A percentile compares a stretch with the other conserved stretches of the same genome.
These are phyloP conservation scores for Nannospalax galili DNA, from an alignment of 2,113 vertebrate species.

Conservation along the genomic window DNA sequence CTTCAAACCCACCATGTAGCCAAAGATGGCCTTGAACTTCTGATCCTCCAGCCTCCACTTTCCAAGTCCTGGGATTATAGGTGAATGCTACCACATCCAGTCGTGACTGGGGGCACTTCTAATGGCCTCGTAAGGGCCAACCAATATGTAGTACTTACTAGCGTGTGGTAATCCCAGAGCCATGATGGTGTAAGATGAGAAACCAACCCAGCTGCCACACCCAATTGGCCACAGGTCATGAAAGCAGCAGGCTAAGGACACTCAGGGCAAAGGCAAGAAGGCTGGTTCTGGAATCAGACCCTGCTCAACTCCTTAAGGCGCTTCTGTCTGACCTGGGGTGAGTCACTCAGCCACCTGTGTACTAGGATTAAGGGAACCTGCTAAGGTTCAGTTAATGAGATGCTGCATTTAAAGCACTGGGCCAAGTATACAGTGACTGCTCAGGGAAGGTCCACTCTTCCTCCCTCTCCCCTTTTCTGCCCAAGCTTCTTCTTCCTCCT, in stretches of 20 bases:
- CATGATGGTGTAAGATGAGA: neutral
- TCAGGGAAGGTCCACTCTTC: neutral
- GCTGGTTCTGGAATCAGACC: neutral
- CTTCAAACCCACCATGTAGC: neutral
- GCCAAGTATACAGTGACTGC: neutral
- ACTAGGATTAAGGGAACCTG: neutral
- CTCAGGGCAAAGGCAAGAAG: too few species aligned
- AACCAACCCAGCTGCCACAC: neutral
- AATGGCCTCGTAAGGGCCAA: neutral
- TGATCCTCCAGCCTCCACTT: neutral
- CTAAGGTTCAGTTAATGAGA: neutral
- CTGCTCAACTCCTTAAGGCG: neutral
- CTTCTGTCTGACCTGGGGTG: neutral
- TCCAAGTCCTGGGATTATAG: neutral
- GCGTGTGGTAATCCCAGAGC: neutral
- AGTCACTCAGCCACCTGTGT: neutral
- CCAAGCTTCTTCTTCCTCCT: neutral
- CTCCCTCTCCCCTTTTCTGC: too few species aligned
- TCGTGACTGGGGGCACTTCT: neutral
- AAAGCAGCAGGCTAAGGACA: neutral
- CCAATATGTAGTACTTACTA: neutral
- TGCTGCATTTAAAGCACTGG: neutral
- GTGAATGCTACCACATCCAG: neutral
- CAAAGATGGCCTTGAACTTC: neutral
- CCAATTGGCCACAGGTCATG: accelerated